A percentile compares a stretch with the other conserved stretches of the same genome.
phyloP scores from a whole-genome alignment of 30 jellyfish, hydroid and myxozoan genomes.

The Aurelia coerulea region DNA sequence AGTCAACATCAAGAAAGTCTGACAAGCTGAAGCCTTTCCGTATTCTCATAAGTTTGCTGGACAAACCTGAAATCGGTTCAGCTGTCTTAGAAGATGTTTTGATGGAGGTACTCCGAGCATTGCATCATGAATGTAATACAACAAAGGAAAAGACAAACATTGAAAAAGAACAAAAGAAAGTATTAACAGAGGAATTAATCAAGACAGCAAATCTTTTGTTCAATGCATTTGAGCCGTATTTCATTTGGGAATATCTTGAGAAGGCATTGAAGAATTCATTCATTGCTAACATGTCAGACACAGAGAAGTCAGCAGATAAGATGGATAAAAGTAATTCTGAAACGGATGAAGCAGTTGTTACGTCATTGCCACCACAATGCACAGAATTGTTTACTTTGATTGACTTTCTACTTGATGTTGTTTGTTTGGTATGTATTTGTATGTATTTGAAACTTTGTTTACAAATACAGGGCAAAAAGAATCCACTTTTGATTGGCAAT shows the following conservation, averaged over 20 bases:
- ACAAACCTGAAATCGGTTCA: constrained; percentile 96
- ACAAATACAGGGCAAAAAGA: no score
- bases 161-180: not conserved
- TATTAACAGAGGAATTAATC: constrained; percentile 64
- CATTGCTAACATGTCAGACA: not conserved
- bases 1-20: not conserved
- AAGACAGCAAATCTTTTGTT: constrained; percentile 88
- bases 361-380: constrained; percentile 60
- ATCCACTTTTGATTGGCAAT: no score
- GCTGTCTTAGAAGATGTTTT: constrained; percentile 82
- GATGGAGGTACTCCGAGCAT: constrained; percentile 84
- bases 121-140: constrained; percentile 65
- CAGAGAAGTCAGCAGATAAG: not conserved
- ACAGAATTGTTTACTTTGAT: constrained; percentile 62
- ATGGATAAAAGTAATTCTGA: not conserved
- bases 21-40: constrained; percentile 90
- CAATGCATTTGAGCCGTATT: constrained; percentile 89
- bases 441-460: constrained; percentile 16
- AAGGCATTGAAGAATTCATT: constrained; percentile 51
- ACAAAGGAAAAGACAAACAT: constrained; percentile 9
- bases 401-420: constrained; percentile 86
- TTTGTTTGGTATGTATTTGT: constrained; percentile 87
- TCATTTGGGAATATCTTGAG: constrained; percentile 89
- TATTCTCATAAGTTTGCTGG: constrained; percentile 84
- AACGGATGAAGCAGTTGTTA: constrained; percentile 10